These are phyloP conservation scores for Orthochromis malagaraziensis DNA, from an alignment of 2,113 vertebrate genomes.

Conservation along the genomic window DNA sequence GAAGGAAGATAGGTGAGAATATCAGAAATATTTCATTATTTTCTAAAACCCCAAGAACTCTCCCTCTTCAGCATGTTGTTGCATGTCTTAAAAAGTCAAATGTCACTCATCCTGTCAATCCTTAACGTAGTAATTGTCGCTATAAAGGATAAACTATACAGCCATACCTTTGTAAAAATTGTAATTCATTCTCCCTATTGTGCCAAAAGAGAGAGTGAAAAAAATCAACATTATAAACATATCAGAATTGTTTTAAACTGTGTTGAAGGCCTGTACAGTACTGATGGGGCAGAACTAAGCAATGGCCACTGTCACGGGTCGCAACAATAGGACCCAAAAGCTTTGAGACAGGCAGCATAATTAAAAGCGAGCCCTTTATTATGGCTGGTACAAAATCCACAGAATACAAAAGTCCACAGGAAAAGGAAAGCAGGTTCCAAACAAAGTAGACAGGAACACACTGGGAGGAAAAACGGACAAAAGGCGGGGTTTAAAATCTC, in stretches of 20 bases:
- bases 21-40: not conserved
- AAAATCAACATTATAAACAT: not conserved
- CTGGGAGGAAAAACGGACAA: not conserved
- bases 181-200: not conserved
- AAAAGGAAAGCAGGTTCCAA: not conserved
- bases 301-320: not conserved
- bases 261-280: not conserved
- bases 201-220: not conserved
- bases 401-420: not conserved
- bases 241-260: not conserved
- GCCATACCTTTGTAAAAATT: not conserved
- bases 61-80: not conserved
- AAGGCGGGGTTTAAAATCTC: not conserved
- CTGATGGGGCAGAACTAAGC: not conserved
- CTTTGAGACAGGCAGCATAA: not conserved
- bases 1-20: not conserved
- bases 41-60: not conserved
- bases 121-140: not conserved
- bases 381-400: not conserved
- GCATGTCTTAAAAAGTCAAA: not conserved
- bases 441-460: not conserved
- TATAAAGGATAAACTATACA: not conserved
- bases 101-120: not conserved
- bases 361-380: not conserved
- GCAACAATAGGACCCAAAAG: not conserved